Conservation (phyloP, 2,888 invertebrate genomes). For the Drosophila paracracens region DNA sequence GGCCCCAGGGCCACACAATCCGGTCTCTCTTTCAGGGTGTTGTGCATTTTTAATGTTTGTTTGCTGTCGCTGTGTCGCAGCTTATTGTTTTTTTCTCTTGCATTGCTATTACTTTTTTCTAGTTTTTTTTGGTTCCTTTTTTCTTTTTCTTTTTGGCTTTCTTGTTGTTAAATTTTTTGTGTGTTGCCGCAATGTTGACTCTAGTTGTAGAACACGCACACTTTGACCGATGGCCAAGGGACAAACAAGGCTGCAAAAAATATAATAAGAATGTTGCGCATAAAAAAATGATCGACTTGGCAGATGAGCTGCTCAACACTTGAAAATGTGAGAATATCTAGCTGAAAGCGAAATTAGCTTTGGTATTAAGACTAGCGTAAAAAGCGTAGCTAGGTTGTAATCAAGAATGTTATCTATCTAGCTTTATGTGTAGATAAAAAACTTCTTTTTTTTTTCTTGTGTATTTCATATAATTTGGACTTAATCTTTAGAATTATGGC, state of each 20-base stretch:
- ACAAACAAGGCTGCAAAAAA: conserved; percentile 22
- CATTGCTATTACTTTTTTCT: not conserved
- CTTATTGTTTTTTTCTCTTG: conserved; percentile 45
- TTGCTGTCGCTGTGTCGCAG: conserved; percentile 74
- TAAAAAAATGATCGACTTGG: conserved; percentile 7
- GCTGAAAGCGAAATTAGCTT: not conserved
- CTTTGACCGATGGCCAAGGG: conserved; percentile 53
- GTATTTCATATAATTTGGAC: not conserved
- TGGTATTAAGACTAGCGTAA: not conserved
- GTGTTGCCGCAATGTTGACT: conserved; percentile 60
- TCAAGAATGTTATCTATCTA: not conserved
- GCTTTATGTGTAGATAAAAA: not conserved
- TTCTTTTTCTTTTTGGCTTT: conserved; percentile 13
- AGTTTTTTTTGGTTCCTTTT: not conserved
- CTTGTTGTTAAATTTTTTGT: conserved; percentile 31
- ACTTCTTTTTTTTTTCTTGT: not conserved
- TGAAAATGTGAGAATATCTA: fast-evolving
- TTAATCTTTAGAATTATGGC: too few species aligned
- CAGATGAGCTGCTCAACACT: not conserved
- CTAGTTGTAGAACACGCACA: conserved; percentile 64
- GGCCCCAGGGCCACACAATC: conserved; percentile 42
- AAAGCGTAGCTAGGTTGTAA: not conserved
- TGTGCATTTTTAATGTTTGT: conserved; percentile 69
- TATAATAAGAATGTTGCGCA: not conserved
- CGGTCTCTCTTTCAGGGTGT: conserved; percentile 44